These are phyloP conservation scores for Asbolus verrucosus DNA, from an alignment of 1,140 invertebrate genomes.

Conservation along the genomic window DNA sequence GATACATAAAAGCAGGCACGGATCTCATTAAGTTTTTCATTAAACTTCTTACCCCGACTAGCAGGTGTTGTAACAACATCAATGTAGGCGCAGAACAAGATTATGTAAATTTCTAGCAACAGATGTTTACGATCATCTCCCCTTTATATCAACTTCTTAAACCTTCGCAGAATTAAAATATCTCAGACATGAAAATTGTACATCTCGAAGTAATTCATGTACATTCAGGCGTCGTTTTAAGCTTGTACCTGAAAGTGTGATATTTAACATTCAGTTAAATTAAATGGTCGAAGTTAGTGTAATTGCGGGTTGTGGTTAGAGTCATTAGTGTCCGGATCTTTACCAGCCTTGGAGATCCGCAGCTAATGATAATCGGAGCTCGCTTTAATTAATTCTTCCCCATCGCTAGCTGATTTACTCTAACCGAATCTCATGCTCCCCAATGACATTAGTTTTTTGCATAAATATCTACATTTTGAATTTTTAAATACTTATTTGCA, in stretches of 20 bases:
- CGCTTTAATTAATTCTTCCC: conserved; percentile 46
- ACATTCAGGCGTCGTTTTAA: conserved; percentile 7
- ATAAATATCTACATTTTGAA: conserved; percentile 1
- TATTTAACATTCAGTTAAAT: conserved; percentile 42
- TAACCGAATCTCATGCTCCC: not conserved
- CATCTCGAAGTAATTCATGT: not conserved
- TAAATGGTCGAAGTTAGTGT: conserved; percentile 38
- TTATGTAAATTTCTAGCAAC: conserved; percentile 52
- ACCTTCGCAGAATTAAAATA: conserved; percentile 31
- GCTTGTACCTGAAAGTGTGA: conserved; percentile 32
- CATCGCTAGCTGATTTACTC: conserved; percentile 18
- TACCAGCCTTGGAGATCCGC: conserved; percentile 36
- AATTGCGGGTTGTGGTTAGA: conserved; percentile 40
- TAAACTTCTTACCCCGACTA: conserved; percentile 43
- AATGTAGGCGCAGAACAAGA: conserved; percentile 44
- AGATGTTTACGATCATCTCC: conserved; percentile 48
- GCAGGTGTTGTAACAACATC: conserved; percentile 45
- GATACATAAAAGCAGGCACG: conserved; percentile 13
- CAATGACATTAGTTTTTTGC: not conserved
- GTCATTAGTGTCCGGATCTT: conserved; percentile 46
- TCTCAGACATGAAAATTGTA: conserved; percentile 11
- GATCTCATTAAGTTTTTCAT: conserved; percentile 43
- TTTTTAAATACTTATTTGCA: not conserved
- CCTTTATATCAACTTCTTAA: conserved; percentile 32
- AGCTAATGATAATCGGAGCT: conserved; percentile 46